Evolutionary conservation across 2,888 invertebrate genomes (phyloP).

Genomic region (Raillietiella orientalis): DNA sequence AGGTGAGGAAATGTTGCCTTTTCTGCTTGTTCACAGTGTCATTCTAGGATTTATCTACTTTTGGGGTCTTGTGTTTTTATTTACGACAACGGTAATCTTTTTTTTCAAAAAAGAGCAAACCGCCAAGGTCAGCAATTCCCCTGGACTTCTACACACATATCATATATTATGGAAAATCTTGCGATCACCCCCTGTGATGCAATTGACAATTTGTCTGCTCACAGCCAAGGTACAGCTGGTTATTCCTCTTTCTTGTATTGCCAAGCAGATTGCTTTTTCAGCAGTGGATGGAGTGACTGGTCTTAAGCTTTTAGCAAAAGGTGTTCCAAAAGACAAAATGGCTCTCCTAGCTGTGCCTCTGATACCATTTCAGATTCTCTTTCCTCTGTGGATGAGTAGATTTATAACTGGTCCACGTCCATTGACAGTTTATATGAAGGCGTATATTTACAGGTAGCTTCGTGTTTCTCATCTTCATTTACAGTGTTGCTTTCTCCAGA

Average conservation of each 20-base stretch:
- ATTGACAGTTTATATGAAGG: slow-evolving; percentile 51
- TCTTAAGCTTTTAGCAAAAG: slow-evolving; percentile 76
- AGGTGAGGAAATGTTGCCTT: too few relatives aligned
- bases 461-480: too few relatives aligned
- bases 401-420: slow-evolving; percentile 67
- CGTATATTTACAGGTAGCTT: slow-evolving; percentile 38
- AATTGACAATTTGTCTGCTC: too few relatives aligned
- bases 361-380: slow-evolving; percentile 67
- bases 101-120: slow-evolving; percentile 65
- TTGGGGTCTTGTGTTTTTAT: slow-evolving; percentile 73
- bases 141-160: too few relatives aligned
- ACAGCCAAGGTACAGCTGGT: too few relatives aligned
- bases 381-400: slow-evolving; percentile 50
- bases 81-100: slow-evolving; percentile 61
- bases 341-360: slow-evolving; percentile 79
- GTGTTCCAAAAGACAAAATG: slow-evolving; percentile 76
- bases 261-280: slow-evolving; percentile 78
- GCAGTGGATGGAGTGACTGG: slow-evolving; percentile 83
- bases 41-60: slow-evolving; percentile 74
- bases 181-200: too few relatives aligned
- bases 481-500: too few relatives aligned
- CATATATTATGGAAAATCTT: too few relatives aligned
- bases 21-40: slow-evolving; percentile 2
- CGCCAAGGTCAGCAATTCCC: too few relatives aligned
- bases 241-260: too few relatives aligned